phyloP scores from a whole-genome alignment of 2,888 invertebrate species.

The Euphydryas editha region DNA sequence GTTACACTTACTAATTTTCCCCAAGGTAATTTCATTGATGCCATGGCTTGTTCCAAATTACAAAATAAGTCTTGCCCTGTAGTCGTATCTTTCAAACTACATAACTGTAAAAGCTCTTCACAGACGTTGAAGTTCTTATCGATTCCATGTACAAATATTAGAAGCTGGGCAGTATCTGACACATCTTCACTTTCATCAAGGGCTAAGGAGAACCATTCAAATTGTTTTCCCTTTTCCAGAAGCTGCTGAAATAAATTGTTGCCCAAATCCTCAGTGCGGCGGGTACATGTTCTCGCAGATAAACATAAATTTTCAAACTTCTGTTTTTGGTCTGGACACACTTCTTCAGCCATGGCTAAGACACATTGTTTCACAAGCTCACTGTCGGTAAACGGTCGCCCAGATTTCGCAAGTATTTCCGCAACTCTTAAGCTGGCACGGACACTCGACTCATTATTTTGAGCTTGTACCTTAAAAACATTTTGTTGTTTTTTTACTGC shows the following conservation, averaged over 20 bases:
- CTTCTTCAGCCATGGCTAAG: conserved; percentile 21
- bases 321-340: conserved; percentile 32
- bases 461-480: neutral
- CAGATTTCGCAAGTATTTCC: conserved; percentile 30
- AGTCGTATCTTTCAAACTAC: too few relatives aligned
- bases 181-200: neutral
- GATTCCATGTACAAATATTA: too few relatives aligned
- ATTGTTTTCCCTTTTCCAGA: too few relatives aligned
- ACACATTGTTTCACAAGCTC: conserved; percentile 26
- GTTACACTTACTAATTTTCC: too few relatives aligned
- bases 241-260: conserved; percentile 27
- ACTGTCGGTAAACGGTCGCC: conserved; percentile 29
- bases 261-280: conserved; percentile 26
- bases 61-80: too few relatives aligned
- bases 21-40: too few relatives aligned
- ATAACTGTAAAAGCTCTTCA: too few relatives aligned
- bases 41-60: too few relatives aligned
- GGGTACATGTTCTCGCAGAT: conserved; percentile 12
- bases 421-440: conserved; percentile 21
- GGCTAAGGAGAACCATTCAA: conserved; percentile 12
- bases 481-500: conserved; percentile 23
- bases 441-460: neutral
- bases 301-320: conserved; percentile 24
- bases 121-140: too few relatives aligned
- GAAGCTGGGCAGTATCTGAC: too few relatives aligned